Conservation (phyloP, 2,113 vertebrate species). For the Accipiter virgatus region DNA sequence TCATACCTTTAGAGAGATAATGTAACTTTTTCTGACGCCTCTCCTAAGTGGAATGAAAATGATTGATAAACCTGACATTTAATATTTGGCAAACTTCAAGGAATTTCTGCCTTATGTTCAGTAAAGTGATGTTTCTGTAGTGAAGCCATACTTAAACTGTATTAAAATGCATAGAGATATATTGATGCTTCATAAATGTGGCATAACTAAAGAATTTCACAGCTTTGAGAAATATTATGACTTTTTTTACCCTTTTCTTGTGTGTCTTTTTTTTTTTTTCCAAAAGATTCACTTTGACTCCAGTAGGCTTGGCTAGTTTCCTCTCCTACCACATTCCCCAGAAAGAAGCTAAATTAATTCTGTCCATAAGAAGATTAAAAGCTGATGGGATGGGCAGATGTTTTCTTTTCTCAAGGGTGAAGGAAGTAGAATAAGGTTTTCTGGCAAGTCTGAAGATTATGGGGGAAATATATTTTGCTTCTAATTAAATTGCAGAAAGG, state of each 20-base stretch:
- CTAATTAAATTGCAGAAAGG: background rate
- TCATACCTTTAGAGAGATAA: background rate
- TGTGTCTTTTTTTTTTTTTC: too few relatives aligned
- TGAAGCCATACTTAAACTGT: background rate
- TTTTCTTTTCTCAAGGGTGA: constrained; percentile 31
- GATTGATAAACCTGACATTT: constrained; percentile 39
- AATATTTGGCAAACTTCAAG: background rate
- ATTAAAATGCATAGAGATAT: background rate
- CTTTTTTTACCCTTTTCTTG: background rate
- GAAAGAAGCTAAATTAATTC: constrained; percentile 31
- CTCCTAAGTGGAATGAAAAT: background rate
- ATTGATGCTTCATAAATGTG: background rate
- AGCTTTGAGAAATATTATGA: background rate
- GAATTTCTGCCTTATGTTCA: constrained; percentile 8
- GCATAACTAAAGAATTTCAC: background rate
- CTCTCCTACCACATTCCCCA: background rate
- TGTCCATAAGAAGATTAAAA: constrained; percentile 12
- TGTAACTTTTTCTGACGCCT: background rate
- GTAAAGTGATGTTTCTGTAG: background rate
- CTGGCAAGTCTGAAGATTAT: background rate
- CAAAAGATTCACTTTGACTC: background rate
- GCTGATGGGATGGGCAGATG: constrained; percentile 25
- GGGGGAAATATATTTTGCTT: background rate
- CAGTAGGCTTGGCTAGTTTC: background rate
- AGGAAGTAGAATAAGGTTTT: background rate